Conservation (phyloP, 1,140 invertebrate species). For the Lasaia peninsularis region DNA sequence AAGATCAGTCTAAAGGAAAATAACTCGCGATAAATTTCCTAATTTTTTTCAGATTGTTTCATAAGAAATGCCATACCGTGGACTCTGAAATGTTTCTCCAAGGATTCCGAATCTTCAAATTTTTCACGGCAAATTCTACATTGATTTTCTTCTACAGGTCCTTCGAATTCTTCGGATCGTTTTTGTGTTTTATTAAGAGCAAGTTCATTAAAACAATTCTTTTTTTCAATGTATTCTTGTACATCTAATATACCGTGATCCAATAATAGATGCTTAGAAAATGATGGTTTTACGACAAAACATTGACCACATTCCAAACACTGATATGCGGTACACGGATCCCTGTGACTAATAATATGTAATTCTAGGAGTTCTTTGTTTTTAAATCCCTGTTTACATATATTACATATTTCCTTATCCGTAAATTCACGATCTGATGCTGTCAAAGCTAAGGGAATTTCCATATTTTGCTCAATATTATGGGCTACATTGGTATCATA, state of each 20-base stretch:
- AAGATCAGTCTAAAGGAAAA: background rate
- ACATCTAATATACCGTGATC: constrained; percentile 79
- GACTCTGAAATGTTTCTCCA: constrained; percentile 80
- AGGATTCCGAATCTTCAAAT: constrained; percentile 77
- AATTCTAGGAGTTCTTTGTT: constrained; percentile 67
- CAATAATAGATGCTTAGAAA: constrained; percentile 81
- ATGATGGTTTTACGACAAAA: constrained; percentile 81
- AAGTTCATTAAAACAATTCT: constrained; percentile 76
- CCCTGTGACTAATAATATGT: constrained; percentile 78
- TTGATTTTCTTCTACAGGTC: constrained; percentile 79
- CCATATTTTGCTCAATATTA: background rate
- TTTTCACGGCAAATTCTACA: constrained; percentile 81
- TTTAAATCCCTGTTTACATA: constrained; percentile 74
- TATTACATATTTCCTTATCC: constrained; percentile 64
- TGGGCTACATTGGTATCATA: background rate
- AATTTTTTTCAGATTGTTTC: constrained; percentile 42
- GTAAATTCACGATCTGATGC: background rate
- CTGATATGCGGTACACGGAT: constrained; percentile 79
- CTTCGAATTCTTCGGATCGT: constrained; percentile 37
- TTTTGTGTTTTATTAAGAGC: constrained; percentile 70
- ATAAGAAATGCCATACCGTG: constrained; percentile 84
- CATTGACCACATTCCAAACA: constrained; percentile 84
- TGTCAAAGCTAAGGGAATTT: background rate
- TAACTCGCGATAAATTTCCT: background rate
- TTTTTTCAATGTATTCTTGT: constrained; percentile 77